Evolutionary conservation across 2,113 vertebrate species (phyloP), one percentile per base, ranked within the genome.

Genomic region (Hemiscyllium ocellatum): DNA sequence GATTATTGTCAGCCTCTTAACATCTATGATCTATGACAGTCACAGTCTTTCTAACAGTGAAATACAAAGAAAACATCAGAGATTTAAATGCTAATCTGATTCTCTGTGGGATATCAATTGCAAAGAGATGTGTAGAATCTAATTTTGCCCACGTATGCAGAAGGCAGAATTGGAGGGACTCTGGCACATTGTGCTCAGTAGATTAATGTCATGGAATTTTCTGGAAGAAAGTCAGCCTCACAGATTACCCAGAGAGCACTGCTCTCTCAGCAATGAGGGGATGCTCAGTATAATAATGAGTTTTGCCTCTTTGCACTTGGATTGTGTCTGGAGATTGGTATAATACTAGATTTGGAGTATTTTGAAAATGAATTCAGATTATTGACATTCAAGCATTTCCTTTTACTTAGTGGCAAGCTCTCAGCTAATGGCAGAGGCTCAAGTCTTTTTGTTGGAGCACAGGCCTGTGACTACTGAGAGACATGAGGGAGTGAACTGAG

Each of bases 81-180:
- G 89, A 52, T 91, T 91, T 91, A 37, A 91, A 91, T 91, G 61
- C 61, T 91, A 91, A 91, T 91, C 89, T 91, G 29, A 91, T 91
- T 91, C 89, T 91, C 89, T 37, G 61, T 8, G 5, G 89, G 61
- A 91, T 91, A 90, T 90, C 87, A 90, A 52, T 90, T 52, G 29
- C 52, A 66, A 20, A 66, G 61, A 20, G 89, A 66, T 37, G 61
- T 66, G 89, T 61, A 37, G 89, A 91, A 91, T 66, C 61, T 91
- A n/a, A 91, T 66, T 65, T 91, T 91, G 56, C 89, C 89, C 33
- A 66, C 4, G 52, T 61, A 33, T 90, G 26, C 87, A 90, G 52
- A 33, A 33, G 26, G 29, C 24, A 65, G n/a, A 37, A 91, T 65
- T 33, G 87, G 61, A 61, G 50, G 61, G 33, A 20, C 33, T 22